These are phyloP conservation scores for Neostethus bicornis DNA, from an alignment of 2,797 vertebrate genomes.

Conservation along the genomic window DNA sequence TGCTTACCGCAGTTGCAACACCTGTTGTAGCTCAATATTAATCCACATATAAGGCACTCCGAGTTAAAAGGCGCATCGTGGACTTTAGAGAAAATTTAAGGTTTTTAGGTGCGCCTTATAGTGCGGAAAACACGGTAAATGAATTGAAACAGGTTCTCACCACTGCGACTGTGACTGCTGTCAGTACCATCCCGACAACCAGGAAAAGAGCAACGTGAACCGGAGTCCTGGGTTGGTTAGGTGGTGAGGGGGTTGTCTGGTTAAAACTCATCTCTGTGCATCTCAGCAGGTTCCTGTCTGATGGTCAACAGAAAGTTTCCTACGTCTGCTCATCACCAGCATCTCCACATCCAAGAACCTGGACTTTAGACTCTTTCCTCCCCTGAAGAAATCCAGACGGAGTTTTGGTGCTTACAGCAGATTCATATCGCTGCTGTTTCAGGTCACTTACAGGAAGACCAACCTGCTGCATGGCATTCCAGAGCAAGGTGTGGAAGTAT, in stretches of 20 bases:
- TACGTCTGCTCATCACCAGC: too few relatives aligned
- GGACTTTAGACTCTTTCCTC: too few relatives aligned
- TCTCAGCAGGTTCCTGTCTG: conserved; percentile 47
- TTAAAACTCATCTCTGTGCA: conserved; percentile 44
- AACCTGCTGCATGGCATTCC: conserved; percentile 69
- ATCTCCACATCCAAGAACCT: too few relatives aligned
- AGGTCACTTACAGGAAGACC: not conserved
- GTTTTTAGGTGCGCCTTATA: too few relatives aligned
- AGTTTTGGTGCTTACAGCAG: conserved; percentile 19
- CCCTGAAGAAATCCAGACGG: conserved; percentile 16
- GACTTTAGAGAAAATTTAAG: too few relatives aligned
- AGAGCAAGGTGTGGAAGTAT: conserved; percentile 43
- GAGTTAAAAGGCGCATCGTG: too few relatives aligned
- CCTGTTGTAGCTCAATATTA: too few relatives aligned
- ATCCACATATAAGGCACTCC: too few relatives aligned
- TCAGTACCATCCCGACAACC: conserved; percentile 24
- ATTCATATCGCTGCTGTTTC: too few relatives aligned
- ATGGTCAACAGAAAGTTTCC: too few relatives aligned
- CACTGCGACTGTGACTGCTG: conserved; percentile 44
- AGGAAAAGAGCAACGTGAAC: conserved; percentile 43
- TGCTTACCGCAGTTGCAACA: too few relatives aligned
- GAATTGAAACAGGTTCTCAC: conserved; percentile 52
- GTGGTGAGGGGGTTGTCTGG: conserved; percentile 46
- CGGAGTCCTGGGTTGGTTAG: not conserved
- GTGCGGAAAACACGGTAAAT: too few relatives aligned